phyloP scores from a whole-genome alignment of 2,113 vertebrate genomes.

The Puffinus mauretanicus region DNA sequence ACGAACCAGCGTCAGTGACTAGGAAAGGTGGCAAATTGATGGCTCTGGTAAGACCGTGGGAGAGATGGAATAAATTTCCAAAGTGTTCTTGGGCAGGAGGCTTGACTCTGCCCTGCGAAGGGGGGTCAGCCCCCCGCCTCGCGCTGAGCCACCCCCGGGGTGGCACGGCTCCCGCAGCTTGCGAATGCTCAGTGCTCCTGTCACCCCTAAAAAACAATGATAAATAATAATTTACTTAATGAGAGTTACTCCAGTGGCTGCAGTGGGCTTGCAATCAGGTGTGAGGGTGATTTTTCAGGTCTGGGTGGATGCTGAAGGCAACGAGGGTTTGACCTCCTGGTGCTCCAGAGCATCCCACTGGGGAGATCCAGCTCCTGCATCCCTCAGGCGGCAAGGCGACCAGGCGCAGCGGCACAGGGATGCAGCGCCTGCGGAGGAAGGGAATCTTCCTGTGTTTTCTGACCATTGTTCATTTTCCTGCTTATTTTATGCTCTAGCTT shows the following conservation, averaged over 20 bases:
- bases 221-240: accelerated
- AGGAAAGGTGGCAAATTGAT: no score
- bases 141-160: no score
- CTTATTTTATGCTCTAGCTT: neutral
- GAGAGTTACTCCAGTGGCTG: neutral
- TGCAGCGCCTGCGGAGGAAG: accelerated
- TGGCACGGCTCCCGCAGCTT: neutral
- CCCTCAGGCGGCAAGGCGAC: accelerated
- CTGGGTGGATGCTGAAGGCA: neutral
- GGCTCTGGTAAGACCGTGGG: accelerated
- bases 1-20: accelerated
- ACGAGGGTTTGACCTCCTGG: neutral
- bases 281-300: neutral
- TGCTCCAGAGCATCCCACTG: neutral
- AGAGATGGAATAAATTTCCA: accelerated
- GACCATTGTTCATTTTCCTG: neutral
- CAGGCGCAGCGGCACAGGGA: accelerated
- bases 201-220: accelerated
- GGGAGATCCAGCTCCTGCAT: neutral
- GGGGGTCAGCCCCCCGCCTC: neutral
- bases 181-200: accelerated
- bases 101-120: neutral
- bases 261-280: accelerated
- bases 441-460: accelerated
- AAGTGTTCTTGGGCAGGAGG: accelerated